Evolutionary conservation across 1,140 invertebrate genomes (phyloP).

Genomic region (Anoplophora glabripennis): DNA sequence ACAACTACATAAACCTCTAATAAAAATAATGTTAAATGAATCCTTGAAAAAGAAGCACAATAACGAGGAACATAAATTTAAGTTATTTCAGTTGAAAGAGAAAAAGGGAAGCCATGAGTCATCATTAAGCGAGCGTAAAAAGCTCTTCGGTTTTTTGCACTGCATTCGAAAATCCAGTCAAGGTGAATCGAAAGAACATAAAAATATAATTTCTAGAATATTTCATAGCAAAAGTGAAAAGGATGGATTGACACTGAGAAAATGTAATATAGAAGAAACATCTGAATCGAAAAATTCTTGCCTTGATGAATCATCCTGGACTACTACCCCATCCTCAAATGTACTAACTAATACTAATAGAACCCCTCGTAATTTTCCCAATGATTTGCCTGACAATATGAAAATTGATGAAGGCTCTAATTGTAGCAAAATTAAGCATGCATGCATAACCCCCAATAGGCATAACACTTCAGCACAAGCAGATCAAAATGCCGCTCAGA

Average conservation of each 20-base stretch:
- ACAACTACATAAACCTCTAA: constrained; percentile 20
- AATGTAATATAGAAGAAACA: background rate
- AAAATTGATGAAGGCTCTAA: constrained; percentile 42
- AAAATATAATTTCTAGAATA: background rate
- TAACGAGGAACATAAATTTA: background rate
- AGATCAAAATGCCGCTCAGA: constrained; percentile 27
- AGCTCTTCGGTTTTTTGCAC: constrained; percentile 17
- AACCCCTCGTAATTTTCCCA: constrained; percentile 13
- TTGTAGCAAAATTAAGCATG: constrained; percentile 44
- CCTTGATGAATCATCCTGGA: background rate
- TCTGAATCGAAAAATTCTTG: background rate
- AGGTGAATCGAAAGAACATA: background rate
- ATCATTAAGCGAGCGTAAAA: constrained; percentile 13
- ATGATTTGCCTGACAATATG: constrained; percentile 36
- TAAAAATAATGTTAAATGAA: constrained; percentile 12
- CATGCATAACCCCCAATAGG: constrained; percentile 46
- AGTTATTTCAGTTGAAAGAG: background rate
- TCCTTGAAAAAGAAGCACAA: constrained; percentile 7
- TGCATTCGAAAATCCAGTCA: constrained; percentile 1
- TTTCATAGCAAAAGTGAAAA: background rate
- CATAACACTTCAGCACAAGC: constrained; percentile 36
- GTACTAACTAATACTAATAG: constrained; percentile 30
- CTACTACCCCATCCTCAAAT: constrained; percentile 8
- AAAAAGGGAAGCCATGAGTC: constrained; percentile 4
- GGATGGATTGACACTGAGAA: background rate